Evolutionary conservation across 1,140 invertebrate genomes (phyloP), one percentile per base, ranked within the genome.

Genomic region (Tenebrio molitor): DNA sequence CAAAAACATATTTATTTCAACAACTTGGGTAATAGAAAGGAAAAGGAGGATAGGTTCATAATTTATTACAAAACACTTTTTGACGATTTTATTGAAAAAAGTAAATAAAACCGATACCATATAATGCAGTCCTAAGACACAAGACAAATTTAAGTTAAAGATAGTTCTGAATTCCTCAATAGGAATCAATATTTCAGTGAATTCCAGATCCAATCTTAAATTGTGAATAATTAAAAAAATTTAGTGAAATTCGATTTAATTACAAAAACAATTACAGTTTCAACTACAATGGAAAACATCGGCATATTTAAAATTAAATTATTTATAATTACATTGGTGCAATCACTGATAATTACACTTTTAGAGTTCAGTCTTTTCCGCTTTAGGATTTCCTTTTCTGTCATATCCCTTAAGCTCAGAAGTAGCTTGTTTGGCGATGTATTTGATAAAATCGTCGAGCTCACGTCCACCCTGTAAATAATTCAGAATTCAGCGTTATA

Each of bases 391-490:
- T 73, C 97, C 98, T 79, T 91, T 92, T 71, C 95, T 90, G 84
- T 95, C 94, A 82, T 87, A 99, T 62, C 92, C 91, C 75, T 93
- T 95, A 70, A 99, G 89, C 80, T 95, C 95, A 65, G 91, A 87
- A 21, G 95, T 95, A 0, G 97, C 89, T 75, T 99, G 92, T 82
- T 97, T 93, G 23, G 97, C 92, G 79, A 99, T 93, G 84, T 97
- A 99, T 81, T 97, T 97, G 44, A 99, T 82, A 83, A 99, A 99
- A 80, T 99, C 97, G 64, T 98, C 91, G 0, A 98, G 84, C 77
- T 97, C 94, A 71, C 98, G 92, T 5, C 96, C 97, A 81, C 96
- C 95, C 87, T 93, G 83, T 0, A 87, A 86, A 72, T 77, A 79
- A 76, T 75, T 33, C 3, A 66, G 34, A 39, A 69, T 33, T 58